A percentile compares a stretch with the other conserved stretches of the same genome.
These are phyloP conservation scores for Magallana gigas DNA, from an alignment of 1,140 invertebrate genomes.

Conservation along the genomic window DNA sequence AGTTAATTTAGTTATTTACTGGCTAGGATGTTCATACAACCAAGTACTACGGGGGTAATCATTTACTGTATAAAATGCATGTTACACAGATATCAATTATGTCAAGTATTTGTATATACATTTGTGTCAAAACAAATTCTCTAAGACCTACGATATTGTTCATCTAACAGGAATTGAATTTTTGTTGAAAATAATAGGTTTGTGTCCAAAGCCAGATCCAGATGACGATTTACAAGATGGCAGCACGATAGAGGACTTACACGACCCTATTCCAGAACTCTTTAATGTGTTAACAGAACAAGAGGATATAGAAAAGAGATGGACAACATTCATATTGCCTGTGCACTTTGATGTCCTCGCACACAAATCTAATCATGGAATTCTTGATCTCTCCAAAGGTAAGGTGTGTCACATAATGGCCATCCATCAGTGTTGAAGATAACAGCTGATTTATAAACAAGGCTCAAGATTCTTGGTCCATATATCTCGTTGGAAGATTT, in stretches of 20 bases:
- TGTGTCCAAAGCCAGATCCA: conserved; percentile 90
- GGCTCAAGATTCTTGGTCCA: conserved; percentile 12
- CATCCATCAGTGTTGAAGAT: neutral
- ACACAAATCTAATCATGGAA: conserved; percentile 72
- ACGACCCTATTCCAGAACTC: conserved; percentile 89
- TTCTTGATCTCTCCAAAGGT: conserved; percentile 52
- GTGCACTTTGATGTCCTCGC: conserved; percentile 61
- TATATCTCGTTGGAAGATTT: conserved; percentile 15
- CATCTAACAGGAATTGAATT: neutral
- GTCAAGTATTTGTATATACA: neutral
- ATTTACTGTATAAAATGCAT: too few relatives aligned
- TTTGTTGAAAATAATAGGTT: conserved; percentile 79
- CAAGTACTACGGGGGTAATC: too few relatives aligned
- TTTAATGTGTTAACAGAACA: conserved; percentile 91
- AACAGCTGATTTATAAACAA: conserved; percentile 29
- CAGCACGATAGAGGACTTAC: conserved; percentile 92
- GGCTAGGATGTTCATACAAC: too few relatives aligned
- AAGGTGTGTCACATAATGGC: conserved; percentile 28
- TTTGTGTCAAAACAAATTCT: neutral
- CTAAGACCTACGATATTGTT: neutral
- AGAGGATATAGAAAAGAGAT: conserved; percentile 80
- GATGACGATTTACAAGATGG: conserved; percentile 84
- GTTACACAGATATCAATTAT: too few relatives aligned
- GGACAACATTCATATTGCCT: conserved; percentile 67
- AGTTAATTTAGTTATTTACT: too few relatives aligned